These are phyloP conservation scores for Cynocephalus volans DNA, from an alignment of 2,113 vertebrate genomes.

Conservation along the genomic window DNA sequence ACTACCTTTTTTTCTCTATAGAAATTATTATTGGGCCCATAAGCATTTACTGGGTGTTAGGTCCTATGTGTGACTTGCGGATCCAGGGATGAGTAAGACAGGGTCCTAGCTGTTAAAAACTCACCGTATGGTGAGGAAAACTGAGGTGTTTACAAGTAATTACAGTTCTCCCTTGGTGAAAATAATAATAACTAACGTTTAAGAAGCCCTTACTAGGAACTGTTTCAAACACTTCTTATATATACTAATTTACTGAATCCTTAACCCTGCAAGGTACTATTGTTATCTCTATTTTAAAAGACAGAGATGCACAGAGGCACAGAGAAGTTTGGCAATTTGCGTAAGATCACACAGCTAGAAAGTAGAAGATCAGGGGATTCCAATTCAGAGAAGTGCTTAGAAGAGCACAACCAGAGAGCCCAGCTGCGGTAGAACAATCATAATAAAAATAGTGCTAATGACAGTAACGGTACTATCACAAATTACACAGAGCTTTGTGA, in stretches of 20 bases:
- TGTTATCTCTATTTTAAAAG: neutral
- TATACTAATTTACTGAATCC: neutral
- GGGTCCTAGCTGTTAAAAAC: neutral
- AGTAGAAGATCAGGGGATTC: neutral
- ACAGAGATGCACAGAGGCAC: neutral
- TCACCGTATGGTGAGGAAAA: neutral
- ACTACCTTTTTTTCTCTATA: neutral
- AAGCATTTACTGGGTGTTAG: neutral
- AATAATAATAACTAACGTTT: neutral
- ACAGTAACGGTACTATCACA: neutral
- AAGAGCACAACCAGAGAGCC: neutral
- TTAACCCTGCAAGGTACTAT: neutral
- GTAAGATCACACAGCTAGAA: neutral
- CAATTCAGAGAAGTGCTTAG: neutral
- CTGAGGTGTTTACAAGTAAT: neutral
- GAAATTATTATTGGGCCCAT: neutral
- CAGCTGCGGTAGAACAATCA: neutral
- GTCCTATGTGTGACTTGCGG: neutral
- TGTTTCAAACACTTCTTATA: neutral
- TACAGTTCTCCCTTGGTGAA: neutral
- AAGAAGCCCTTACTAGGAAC: neutral
- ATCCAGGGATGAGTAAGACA: neutral
- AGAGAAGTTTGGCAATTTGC: neutral
- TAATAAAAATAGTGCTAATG: neutral
- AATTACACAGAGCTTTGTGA: neutral